Percentiles rank a stretch among this genome's conserved stretches.
phyloP scores from a whole-genome alignment of 1,140 invertebrate genomes.

The Drosophila nannoptera region DNA sequence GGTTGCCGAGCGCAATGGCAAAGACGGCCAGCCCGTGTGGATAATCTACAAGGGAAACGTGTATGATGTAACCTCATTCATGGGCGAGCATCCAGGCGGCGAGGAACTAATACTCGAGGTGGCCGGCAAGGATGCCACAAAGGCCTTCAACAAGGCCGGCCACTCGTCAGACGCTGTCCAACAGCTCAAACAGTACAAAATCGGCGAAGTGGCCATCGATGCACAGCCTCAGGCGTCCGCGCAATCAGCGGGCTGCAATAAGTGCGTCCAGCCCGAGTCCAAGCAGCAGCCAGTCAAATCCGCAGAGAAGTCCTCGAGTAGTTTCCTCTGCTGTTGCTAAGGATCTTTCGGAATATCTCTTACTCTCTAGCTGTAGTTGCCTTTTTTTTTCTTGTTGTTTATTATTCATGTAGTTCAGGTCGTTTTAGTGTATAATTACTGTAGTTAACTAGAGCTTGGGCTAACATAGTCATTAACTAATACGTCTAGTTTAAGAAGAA shows the following conservation, averaged over 20 bases:
- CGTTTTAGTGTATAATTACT: conserved; percentile 35
- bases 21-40: conserved; percentile 81
- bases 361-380: neutral
- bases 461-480: conserved; percentile 36
- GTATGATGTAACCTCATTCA: conserved; percentile 84
- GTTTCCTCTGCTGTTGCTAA: conserved; percentile 39
- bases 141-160: conserved; percentile 83
- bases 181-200: conserved; percentile 82
- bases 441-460: conserved; percentile 29
- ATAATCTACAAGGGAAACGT: conserved; percentile 83
- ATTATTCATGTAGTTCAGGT: conserved; percentile 39
- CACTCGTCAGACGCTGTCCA: conserved; percentile 83
- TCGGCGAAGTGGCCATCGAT: conserved; percentile 80
- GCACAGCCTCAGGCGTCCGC: conserved; percentile 29
- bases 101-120: conserved; percentile 82
- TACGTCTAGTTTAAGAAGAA: conserved; percentile 37
- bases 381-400: conserved; percentile 1
- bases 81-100: conserved; percentile 84
- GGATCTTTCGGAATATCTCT: too few relatives aligned
- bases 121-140: conserved; percentile 83
- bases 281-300: neutral
- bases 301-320: conserved; percentile 6
- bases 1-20: conserved; percentile 81
- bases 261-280: neutral
- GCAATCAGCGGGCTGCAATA: neutral